These are phyloP conservation scores for Drosophila saltans DNA, from an alignment of 1,140 invertebrate genomes.

Conservation along the genomic window DNA sequence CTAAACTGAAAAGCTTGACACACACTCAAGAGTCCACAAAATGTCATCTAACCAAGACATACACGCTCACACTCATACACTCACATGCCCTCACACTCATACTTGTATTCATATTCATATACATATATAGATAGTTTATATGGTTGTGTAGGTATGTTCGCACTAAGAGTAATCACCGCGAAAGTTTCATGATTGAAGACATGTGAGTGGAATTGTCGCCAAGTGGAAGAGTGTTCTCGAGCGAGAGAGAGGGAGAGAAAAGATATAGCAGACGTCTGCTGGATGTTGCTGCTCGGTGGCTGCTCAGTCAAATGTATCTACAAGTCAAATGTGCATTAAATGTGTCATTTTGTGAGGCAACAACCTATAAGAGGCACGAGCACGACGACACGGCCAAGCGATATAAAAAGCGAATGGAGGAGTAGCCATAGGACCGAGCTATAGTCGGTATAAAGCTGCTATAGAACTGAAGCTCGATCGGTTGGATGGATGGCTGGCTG, in stretches of 20 bases:
- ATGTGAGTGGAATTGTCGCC: conserved; percentile 36
- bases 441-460: not conserved
- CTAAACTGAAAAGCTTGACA: conserved; percentile 53
- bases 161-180: conserved; percentile 18
- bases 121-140: not conserved
- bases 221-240: conserved; percentile 28
- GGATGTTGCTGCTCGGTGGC: not conserved
- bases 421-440: conserved; percentile 18
- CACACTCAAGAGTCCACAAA: conserved; percentile 49
- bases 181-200: conserved; percentile 30
- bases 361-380: conserved; percentile 45
- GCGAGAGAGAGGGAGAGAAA: not conserved
- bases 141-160: conserved; percentile 5
- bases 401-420: conserved; percentile 53
- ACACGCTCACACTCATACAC: not conserved
- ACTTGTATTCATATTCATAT: conserved; percentile 1
- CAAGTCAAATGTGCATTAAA: conserved; percentile 82
- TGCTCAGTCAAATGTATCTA: conserved; percentile 72
- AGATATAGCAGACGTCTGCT: conserved; percentile 33
- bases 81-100: not conserved
- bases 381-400: conserved; percentile 49
- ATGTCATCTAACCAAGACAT: conserved; percentile 30
- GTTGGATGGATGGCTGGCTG: conserved; percentile 31
- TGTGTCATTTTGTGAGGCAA: conserved; percentile 76
- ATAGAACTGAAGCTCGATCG: conserved; percentile 40